Percentiles rank a stretch among this genome's conserved stretches.
phyloP scores from a whole-genome alignment of 2,113 vertebrate genomes.

The Perccottus glenii region DNA sequence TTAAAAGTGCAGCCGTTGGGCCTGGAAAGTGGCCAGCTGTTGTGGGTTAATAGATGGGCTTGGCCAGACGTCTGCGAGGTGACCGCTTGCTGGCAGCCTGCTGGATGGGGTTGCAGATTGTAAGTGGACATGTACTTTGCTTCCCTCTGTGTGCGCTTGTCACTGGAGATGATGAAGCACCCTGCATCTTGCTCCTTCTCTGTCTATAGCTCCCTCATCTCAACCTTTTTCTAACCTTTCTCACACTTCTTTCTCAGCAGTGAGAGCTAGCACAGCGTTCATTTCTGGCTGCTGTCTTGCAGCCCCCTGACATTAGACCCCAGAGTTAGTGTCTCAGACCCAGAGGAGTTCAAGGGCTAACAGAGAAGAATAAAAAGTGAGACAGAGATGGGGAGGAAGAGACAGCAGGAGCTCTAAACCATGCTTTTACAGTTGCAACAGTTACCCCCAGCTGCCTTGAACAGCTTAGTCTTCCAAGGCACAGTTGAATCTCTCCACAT shows the following conservation, averaged over 20 bases:
- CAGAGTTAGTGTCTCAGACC: conserved; percentile 51
- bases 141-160: conserved; percentile 69
- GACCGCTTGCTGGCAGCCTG: conserved; percentile 74
- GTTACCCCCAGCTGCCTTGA: conserved; percentile 25
- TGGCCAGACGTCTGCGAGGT: conserved; percentile 78
- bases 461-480: conserved; percentile 16
- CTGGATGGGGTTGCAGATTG: conserved; percentile 72
- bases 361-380: conserved; percentile 38
- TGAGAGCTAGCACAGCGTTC: conserved; percentile 35
- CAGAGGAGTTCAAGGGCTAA: conserved; percentile 53
- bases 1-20: conserved; percentile 53
- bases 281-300: conserved; percentile 32
- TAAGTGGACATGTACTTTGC: conserved; percentile 69
- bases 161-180: conserved; percentile 76
- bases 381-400: neutral
- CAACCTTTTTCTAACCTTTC: conserved; percentile 61
- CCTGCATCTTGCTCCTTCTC: conserved; percentile 59
- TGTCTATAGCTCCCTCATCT: conserved; percentile 45
- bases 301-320: conserved; percentile 47
- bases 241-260: conserved; percentile 35
- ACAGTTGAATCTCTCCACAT: conserved; percentile 27
- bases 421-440: conserved; percentile 23
- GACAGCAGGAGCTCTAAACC: conserved; percentile 15
- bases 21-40: conserved; percentile 72
- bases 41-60: conserved; percentile 72